phyloP scores from a whole-genome alignment of 1,140 invertebrate species.

The Calycopis cecrops region DNA sequence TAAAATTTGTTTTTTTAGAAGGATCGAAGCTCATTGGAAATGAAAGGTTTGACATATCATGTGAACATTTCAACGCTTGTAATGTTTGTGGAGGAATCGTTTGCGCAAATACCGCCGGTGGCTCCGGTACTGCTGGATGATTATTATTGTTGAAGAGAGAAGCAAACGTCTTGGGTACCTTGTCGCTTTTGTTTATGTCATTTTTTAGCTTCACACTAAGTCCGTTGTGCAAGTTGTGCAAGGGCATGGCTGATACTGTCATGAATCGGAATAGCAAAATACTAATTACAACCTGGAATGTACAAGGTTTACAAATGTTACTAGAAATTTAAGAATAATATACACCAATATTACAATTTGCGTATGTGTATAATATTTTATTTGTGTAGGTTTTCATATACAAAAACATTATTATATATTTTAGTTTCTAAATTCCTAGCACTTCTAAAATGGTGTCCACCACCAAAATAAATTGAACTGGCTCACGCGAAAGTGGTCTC shows the following conservation, averaged over 20 bases:
- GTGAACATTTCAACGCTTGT: conserved; percentile 35
- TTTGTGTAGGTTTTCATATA: too few species aligned
- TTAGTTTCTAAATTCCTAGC: too few species aligned
- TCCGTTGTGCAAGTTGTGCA: conserved; percentile 44
- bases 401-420: too few species aligned
- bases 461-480: too few species aligned
- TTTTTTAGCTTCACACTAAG: conserved; percentile 45
- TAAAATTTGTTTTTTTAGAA: conserved; percentile 12
- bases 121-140: conserved; percentile 33
- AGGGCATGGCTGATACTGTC: neutral
- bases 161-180: conserved; percentile 32
- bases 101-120: conserved; percentile 22
- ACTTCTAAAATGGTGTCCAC: too few species aligned
- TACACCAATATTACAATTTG: too few species aligned
- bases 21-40: conserved; percentile 9
- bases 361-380: too few species aligned
- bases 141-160: conserved; percentile 44
- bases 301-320: neutral
- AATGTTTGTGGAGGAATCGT: conserved; percentile 28
- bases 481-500: too few species aligned
- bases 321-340: neutral
- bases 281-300: conserved; percentile 1
- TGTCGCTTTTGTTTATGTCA: conserved; percentile 33
- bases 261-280: conserved; percentile 1
- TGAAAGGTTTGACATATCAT: conserved; percentile 42